These are phyloP conservation scores for Drosophila takahashii DNA, from an alignment of 1,140 invertebrate species.

Conservation along the genomic window DNA sequence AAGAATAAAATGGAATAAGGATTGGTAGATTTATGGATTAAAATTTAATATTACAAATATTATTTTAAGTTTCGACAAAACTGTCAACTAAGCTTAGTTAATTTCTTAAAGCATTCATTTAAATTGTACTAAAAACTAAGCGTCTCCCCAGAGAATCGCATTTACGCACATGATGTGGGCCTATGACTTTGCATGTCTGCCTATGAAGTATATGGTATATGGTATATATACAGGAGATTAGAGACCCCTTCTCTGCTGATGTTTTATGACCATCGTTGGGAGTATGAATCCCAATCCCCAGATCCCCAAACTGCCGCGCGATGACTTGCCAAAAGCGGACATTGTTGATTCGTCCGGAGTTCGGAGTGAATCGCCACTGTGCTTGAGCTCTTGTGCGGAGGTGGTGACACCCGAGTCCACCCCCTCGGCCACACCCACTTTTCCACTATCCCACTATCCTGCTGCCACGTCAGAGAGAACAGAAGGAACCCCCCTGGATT, in stretches of 20 bases:
- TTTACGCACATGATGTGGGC: conserved; percentile 1
- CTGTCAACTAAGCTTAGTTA: not conserved
- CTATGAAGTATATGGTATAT: not conserved
- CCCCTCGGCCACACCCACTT: conserved; percentile 20
- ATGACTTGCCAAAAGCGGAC: conserved; percentile 34
- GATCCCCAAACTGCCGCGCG: conserved; percentile 25
- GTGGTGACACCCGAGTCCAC: conserved; percentile 13
- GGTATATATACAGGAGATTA: conserved; percentile 23
- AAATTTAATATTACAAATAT: too few species aligned
- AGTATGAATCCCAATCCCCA: conserved; percentile 33
- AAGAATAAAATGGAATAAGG: too few species aligned
- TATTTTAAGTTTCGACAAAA: too few species aligned
- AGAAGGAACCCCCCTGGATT: not conserved
- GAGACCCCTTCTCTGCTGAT: conserved; percentile 12
- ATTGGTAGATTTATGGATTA: too few species aligned
- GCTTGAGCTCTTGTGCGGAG: not conserved
- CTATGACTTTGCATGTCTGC: conserved; percentile 25
- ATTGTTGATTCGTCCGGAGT: conserved; percentile 41
- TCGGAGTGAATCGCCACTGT: conserved; percentile 2
- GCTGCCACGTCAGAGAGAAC: conserved; percentile 9
- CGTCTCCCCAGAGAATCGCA: conserved; percentile 3
- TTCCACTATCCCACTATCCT: not conserved
- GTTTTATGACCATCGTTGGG: conserved; percentile 13
- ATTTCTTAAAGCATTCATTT: not conserved
- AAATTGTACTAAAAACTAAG: not conserved